Conservation (phyloP, 92 coral and sea anemone species). For the Phenganax subtilis region DNA sequence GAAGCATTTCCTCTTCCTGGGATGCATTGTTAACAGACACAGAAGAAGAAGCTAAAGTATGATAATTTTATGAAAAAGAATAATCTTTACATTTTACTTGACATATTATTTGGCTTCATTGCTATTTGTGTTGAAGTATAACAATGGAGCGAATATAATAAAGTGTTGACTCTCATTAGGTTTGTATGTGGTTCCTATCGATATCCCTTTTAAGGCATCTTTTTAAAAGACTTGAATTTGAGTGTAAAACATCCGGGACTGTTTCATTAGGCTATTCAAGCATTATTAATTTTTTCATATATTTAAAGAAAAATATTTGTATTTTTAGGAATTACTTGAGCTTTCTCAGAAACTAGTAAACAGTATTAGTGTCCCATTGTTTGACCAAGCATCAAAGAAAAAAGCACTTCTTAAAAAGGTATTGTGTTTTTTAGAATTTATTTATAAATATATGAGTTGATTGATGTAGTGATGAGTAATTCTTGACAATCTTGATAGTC, state of each 20-base stretch:
- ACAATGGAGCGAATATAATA: no score
- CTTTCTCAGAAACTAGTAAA: constrained; percentile 60
- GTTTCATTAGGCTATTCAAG: no score
- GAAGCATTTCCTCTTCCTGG: constrained; percentile 70
- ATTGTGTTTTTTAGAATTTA: not conserved
- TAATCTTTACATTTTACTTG: not conserved
- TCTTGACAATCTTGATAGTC: not conserved
- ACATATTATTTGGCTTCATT: not conserved
- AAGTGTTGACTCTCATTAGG: not conserved
- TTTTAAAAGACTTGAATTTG: not conserved
- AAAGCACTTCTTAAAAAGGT: constrained; percentile 79
- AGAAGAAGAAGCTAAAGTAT: constrained; percentile 89
- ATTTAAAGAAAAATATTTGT: no score
- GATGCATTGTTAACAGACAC: constrained; percentile 84
- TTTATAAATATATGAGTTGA: not conserved
- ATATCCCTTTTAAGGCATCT: no score
- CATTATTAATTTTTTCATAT: no score
- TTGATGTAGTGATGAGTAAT: not conserved
- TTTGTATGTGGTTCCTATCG: no score
- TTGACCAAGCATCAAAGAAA: constrained; percentile 73
- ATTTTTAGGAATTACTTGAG: constrained; percentile 68
- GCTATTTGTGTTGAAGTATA: not conserved
- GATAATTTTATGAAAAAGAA: not conserved
- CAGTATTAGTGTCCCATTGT: constrained; percentile 57
- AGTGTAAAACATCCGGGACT: no score